A percentile compares a stretch with the other conserved stretches of the same genome.
Evolutionary conservation across 2,113 vertebrate species (phyloP).

Genomic region (Desmodus rotundus): DNA sequence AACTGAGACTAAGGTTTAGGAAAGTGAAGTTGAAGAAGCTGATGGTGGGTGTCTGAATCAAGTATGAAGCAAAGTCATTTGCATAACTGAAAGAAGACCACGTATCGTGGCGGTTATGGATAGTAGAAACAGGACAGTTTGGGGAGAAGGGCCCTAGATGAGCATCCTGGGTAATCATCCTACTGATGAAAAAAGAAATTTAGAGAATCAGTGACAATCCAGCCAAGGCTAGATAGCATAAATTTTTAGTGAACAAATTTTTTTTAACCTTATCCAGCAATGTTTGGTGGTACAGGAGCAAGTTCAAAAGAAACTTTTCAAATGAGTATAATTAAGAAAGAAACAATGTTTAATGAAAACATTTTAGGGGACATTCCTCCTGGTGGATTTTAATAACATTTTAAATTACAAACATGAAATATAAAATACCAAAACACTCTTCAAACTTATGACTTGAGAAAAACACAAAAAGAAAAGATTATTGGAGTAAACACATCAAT

Average conservation of each 20-base stretch:
- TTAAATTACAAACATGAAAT: conserved; percentile 37
- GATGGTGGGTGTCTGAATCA: not conserved
- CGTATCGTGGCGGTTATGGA: not conserved
- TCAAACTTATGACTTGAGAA: not conserved
- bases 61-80: not conserved
- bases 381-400: conserved; percentile 6
- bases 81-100: not conserved
- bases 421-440: conserved; percentile 20
- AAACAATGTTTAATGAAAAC: not conserved
- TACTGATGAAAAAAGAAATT: conserved; percentile 1
- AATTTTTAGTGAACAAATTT: not conserved
- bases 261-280: not conserved
- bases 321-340: not conserved
- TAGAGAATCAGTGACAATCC: not conserved
- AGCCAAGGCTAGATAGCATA: not conserved
- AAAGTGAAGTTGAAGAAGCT: not conserved
- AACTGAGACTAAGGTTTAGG: not conserved
- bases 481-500: not conserved
- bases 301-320: conserved; percentile 26
- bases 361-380: not conserved
- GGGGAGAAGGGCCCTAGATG: not conserved
- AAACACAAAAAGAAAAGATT: conserved; percentile 9
- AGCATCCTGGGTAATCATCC: not conserved
- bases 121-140: not conserved
- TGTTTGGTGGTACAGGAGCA: not conserved